These are phyloP conservation scores for Psix sp. DNA, from an alignment of 1,140 invertebrate species.

Conservation along the genomic window DNA sequence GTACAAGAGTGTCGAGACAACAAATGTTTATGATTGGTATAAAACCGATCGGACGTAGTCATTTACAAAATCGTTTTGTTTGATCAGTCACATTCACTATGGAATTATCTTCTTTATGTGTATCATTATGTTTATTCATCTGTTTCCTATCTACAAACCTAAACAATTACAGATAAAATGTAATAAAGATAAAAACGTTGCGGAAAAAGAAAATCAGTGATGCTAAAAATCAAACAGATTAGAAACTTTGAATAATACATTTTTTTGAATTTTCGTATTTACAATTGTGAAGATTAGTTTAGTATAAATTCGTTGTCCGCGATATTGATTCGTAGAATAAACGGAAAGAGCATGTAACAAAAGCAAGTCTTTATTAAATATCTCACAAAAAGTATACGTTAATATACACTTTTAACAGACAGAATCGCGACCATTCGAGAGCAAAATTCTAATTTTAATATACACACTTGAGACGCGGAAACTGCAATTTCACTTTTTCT, in stretches of 20 bases:
- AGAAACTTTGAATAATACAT: not conserved
- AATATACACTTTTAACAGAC: slow-evolving; percentile 57
- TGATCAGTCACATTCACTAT: too few relatives aligned
- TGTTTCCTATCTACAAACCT: too few relatives aligned
- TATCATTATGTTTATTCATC: too few relatives aligned
- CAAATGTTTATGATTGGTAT: too few relatives aligned
- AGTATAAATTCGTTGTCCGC: slow-evolving; percentile 1
- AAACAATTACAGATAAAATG: too few relatives aligned
- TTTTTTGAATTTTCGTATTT: not conserved
- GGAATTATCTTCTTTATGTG: too few relatives aligned
- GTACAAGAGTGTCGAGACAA: too few relatives aligned
- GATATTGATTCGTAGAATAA: slow-evolving; percentile 26
- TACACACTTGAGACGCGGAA: slow-evolving; percentile 30
- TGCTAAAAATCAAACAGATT: too few relatives aligned
- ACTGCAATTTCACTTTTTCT: slow-evolving; percentile 18
- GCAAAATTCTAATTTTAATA: slow-evolving; percentile 25
- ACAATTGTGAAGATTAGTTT: not conserved
- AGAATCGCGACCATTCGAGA: slow-evolving; percentile 40
- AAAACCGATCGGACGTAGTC: too few relatives aligned
- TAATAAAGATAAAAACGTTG: too few relatives aligned
- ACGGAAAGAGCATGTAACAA: slow-evolving; percentile 38
- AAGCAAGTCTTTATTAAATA: slow-evolving; percentile 59
- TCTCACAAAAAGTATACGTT: slow-evolving; percentile 49
- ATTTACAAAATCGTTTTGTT: too few relatives aligned
- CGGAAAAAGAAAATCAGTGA: too few relatives aligned